Evolutionary conservation across 2,797 vertebrate genomes (phyloP).

Genomic region (Lerista edwardsae): DNA sequence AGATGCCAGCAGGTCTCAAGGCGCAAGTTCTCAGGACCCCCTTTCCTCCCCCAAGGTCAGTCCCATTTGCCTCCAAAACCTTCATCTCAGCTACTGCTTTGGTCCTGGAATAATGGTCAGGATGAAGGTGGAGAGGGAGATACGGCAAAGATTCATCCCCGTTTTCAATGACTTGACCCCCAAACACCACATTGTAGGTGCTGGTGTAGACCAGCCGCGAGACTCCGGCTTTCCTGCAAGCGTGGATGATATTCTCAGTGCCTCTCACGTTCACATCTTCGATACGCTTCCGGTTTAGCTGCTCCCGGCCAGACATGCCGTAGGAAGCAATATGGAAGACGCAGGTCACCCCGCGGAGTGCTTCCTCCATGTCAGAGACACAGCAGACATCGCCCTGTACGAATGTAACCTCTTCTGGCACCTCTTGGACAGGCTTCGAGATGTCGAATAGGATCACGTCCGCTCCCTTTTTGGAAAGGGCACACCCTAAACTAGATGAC

Average conservation of each 20-base stretch:
- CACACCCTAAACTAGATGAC: slow-evolving; percentile 84
- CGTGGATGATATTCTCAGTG: slow-evolving; percentile 86
- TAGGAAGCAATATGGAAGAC: slow-evolving; percentile 94
- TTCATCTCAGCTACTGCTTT: slow-evolving; percentile 92
- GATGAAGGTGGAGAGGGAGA: slow-evolving; percentile 90
- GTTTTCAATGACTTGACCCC: slow-evolving; percentile 90
- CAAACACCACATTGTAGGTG: slow-evolving; percentile 94
- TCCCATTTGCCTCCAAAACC: slow-evolving; percentile 86
- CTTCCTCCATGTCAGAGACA: slow-evolving; percentile 80
- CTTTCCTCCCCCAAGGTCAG: slow-evolving; percentile 56
- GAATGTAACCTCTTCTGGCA: slow-evolving; percentile 84
- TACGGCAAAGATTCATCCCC: slow-evolving; percentile 93
- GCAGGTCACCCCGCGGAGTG: slow-evolving; percentile 79
- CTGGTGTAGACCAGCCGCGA: slow-evolving; percentile 91
- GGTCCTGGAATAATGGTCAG: slow-evolving; percentile 95
- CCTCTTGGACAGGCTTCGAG: slow-evolving; percentile 68
- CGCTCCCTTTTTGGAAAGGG: slow-evolving; percentile 80
- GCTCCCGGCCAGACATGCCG: slow-evolving; percentile 96
- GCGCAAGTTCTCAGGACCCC: slow-evolving; percentile 86
- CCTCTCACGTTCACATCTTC: slow-evolving; percentile 89
- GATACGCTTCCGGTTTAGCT: slow-evolving; percentile 84
- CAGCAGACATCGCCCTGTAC: slow-evolving; percentile 83
- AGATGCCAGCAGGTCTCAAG: slow-evolving; percentile 92
- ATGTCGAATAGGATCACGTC: slow-evolving; percentile 88
- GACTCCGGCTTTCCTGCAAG: slow-evolving; percentile 80